Evolutionary conservation across 1,140 invertebrate species (phyloP).

Genomic region (Lepidurus arcticus): DNA sequence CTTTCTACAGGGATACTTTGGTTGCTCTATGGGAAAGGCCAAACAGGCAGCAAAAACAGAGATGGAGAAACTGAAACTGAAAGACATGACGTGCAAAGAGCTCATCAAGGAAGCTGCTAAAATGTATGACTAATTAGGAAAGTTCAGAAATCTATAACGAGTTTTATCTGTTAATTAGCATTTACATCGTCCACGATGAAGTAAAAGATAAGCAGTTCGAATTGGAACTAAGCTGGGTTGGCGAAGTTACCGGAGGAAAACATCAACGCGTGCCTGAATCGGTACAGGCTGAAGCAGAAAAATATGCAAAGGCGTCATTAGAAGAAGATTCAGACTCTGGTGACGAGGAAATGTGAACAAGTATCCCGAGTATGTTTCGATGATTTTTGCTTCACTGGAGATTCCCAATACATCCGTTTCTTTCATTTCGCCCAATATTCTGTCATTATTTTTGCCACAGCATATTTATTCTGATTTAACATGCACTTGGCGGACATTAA

Average conservation of each 20-base stretch:
- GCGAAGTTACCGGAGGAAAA: constrained; percentile 66
- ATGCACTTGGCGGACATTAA: constrained; percentile 35
- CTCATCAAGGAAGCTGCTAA: constrained; percentile 90
- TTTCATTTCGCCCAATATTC: neutral
- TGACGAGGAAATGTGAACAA: constrained; percentile 54
- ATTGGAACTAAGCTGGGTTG: constrained; percentile 94
- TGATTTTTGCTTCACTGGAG: constrained; percentile 2
- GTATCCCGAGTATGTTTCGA: neutral
- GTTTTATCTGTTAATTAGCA: constrained; percentile 54
- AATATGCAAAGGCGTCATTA: constrained; percentile 72
- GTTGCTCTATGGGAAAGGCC: constrained; percentile 95
- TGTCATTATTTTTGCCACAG: neutral
- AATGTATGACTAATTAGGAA: constrained; percentile 62
- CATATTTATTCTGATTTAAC: neutral
- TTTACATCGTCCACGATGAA: constrained; percentile 96
- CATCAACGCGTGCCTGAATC: constrained; percentile 65
- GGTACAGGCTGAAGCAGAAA: constrained; percentile 64
- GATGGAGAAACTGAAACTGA: constrained; percentile 93
- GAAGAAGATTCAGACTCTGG: constrained; percentile 77
- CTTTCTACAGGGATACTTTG: constrained; percentile 77
- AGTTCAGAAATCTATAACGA: constrained; percentile 1
- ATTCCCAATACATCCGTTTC: neutral
- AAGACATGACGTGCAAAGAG: constrained; percentile 75
- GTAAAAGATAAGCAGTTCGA: constrained; percentile 98
- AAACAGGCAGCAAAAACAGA: constrained; percentile 99